Evolutionary conservation across 2,888 invertebrate genomes (phyloP).

Genomic region (Hydrotaea cyrtoneurina): DNA sequence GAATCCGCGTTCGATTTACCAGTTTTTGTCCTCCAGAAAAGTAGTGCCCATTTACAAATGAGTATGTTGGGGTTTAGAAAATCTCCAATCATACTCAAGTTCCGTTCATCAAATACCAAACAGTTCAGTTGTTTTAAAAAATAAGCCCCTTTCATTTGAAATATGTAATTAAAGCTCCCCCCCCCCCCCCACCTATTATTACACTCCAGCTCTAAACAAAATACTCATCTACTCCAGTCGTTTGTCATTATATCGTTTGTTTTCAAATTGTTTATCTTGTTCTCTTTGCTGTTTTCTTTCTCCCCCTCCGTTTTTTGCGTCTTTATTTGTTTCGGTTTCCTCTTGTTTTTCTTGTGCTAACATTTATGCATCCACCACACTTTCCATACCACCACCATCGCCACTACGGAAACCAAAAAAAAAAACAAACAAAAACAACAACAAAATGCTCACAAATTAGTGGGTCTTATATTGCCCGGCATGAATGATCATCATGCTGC

Average conservation of each 20-base stretch:
- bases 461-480: conserved; percentile 76
- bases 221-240: too few relatives aligned
- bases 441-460: conserved; percentile 61
- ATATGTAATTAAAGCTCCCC: too few relatives aligned
- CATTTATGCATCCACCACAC: conserved; percentile 23
- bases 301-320: neutral
- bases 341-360: conserved; percentile 24
- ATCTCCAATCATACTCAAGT: conserved; percentile 9
- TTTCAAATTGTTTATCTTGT: conserved; percentile 23
- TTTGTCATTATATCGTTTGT: neutral
- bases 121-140: too few relatives aligned
- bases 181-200: too few relatives aligned
- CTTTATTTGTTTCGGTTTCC: too few relatives aligned
- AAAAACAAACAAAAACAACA: neutral
- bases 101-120: too few relatives aligned
- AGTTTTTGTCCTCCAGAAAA: too few relatives aligned
- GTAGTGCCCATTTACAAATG: too few relatives aligned
- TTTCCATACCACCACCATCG: conserved; percentile 37
- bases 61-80: too few relatives aligned
- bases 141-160: too few relatives aligned
- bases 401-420: conserved; percentile 31
- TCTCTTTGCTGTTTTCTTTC: conserved; percentile 20
- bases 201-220: too few relatives aligned
- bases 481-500: conserved; percentile 71
- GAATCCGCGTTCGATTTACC: too few relatives aligned